Conservation (phyloP, 37 sponge, comb jelly and placozoan genomes). For the Aplysina aerophoba region DNA sequence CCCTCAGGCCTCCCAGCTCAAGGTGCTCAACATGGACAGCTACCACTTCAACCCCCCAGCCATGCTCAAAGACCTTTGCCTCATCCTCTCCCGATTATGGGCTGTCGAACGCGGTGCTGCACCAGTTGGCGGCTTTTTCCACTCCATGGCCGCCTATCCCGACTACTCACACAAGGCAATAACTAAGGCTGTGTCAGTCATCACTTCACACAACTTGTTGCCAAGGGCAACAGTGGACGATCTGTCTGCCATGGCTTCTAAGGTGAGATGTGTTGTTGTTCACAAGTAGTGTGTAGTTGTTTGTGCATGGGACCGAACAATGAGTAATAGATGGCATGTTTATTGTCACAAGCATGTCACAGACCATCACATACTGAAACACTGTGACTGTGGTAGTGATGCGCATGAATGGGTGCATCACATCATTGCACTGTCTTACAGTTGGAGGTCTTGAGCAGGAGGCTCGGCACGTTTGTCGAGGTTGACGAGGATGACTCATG, state of each 20-base stretch:
- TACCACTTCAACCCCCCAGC: conserved; percentile 68
- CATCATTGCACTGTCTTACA: not conserved
- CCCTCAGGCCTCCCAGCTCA: conserved; percentile 62
- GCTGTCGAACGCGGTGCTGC: not conserved
- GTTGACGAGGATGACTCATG: not conserved
- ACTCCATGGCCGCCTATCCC: conserved; percentile 64
- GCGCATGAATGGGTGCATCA: not conserved
- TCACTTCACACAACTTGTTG: not conserved
- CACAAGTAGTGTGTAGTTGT: too few relatives aligned
- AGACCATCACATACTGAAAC: too few relatives aligned
- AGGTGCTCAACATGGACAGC: conserved; percentile 72
- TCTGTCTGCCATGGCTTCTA: not conserved
- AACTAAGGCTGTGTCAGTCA: conserved; percentile 46
- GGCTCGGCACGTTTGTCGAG: not conserved
- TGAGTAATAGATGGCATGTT: too few relatives aligned
- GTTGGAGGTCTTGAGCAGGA: not conserved
- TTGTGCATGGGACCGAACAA: too few relatives aligned
- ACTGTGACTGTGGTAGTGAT: too few relatives aligned
- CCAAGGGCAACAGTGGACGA: not conserved
- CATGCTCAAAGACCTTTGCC: conserved; percentile 52
- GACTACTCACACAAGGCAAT: conserved; percentile 59
- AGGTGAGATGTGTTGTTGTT: conserved; percentile 1
- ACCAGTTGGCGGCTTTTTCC: conserved; percentile 38
- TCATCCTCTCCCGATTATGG: conserved; percentile 56
- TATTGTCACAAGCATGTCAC: too few relatives aligned